Conservation (phyloP, 2,888 invertebrate species). For the Clusia tigrina region DNA sequence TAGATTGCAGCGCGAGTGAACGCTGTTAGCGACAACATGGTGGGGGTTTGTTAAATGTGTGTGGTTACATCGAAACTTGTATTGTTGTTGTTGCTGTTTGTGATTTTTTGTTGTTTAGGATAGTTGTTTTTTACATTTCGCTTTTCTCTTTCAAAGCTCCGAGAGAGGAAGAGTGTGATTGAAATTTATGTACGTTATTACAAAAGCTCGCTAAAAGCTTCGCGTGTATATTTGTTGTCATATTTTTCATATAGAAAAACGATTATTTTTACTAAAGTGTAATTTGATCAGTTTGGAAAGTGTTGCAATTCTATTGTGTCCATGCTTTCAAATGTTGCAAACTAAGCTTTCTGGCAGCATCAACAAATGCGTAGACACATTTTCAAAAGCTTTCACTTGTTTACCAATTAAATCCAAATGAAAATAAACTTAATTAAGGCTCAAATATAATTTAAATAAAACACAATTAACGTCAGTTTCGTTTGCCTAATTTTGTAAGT, state of each 20-base stretch:
- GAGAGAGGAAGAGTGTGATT: not conserved
- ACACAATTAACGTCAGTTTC: too few species aligned
- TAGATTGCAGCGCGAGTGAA: not conserved
- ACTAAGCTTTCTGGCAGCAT: not conserved
- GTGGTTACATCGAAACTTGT: slow-evolving; percentile 7
- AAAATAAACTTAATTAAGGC: too few species aligned
- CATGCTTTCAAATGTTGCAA: not conserved
- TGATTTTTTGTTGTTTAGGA: not conserved
- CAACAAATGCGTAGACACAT: not conserved
- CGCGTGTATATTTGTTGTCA: not conserved
- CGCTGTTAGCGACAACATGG: not conserved
- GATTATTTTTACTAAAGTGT: too few species aligned
- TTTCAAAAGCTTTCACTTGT: not conserved
- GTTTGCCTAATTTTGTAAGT: too few species aligned
- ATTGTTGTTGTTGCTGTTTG: slow-evolving; percentile 25
- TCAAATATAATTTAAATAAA: too few species aligned
- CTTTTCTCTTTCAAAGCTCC: not conserved
- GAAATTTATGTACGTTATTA: not conserved
- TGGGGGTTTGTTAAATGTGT: slow-evolving; percentile 2
- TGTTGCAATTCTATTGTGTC: not conserved
- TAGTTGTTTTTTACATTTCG: not conserved
- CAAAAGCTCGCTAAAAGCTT: not conserved
- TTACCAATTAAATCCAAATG: too few species aligned
- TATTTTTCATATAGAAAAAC: not conserved
- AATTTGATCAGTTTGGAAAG: slow-evolving; percentile 1